Base-by-base conservation (phyloP, 2,888 invertebrate genomes). In the Idaea aversata region DNA sequence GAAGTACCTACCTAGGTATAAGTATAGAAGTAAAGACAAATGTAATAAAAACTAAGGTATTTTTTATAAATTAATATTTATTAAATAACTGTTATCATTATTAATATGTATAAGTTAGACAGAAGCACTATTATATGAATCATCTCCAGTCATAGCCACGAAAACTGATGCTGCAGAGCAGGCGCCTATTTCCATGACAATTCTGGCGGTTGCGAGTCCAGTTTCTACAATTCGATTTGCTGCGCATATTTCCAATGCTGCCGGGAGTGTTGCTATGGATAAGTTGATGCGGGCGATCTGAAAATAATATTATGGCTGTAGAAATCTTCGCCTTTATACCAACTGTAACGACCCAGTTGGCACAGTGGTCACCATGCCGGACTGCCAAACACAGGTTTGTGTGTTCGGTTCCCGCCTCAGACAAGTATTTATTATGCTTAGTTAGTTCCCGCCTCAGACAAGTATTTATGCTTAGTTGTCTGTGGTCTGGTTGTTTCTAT, bases 211-310 rank as follows among this genome's bases (percentile, higher is more conserved):
- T 10, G 78, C 77, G 10, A 88, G 62, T 4, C 90, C 88, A 1
- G 88, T 84, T 66, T 86, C 83, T 5, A 91, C 78, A 0, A 92
- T 73, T 4, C 80, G 80, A 4, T 73, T 75, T 0, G 86, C 90
- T 1, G 90, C 88, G 71, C 93, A 93, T 2, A 91, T 74, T 70
- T 92, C 87, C 1, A 92, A 73, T 3, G 87, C 73, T 0, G 87
- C 84, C 15, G 91, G 90, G 15, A 92, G 71, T 0, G 85, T 81
- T 13, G 84, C 82, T 63, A 91, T 69, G 4, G 83, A 81, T 10
- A 91, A 63, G 65, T 88, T 88, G 69, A 90, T 86, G 61, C 88
- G 87, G 5, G 83, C 82, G 34, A 89, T 81, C 93, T 93, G 81
- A 34, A 67, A 25, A 59, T 3, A 10, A 47, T 10, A 0, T 47